Evolutionary conservation across 2,888 invertebrate species (phyloP).

Genomic region (Pristionchus mayeri): DNA sequence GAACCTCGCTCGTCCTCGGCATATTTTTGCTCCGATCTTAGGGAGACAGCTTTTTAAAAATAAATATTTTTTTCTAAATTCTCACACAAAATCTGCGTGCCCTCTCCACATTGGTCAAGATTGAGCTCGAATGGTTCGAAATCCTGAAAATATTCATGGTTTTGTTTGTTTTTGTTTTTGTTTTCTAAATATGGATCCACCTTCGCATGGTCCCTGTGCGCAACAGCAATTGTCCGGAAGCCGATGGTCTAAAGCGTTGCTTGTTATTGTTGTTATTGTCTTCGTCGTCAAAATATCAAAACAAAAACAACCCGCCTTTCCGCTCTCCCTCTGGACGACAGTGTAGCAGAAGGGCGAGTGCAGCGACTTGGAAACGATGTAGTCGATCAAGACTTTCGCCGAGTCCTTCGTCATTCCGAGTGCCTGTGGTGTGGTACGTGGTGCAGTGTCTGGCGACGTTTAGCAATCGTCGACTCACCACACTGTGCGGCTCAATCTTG

Average conservation of each 20-base stretch:
- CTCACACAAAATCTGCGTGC: slow-evolving; percentile 14
- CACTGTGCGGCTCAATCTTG: background rate
- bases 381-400: background rate
- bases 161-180: no score
- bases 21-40: no score
- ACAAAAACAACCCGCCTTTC: background rate
- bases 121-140: slow-evolving; percentile 25
- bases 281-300: no score
- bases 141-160: background rate
- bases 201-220: background rate
- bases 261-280: background rate
- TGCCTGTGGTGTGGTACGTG: background rate
- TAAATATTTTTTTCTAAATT: no score
- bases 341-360: slow-evolving; percentile 7
- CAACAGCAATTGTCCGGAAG: background rate
- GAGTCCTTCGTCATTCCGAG: background rate
- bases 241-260: slow-evolving; percentile 18
- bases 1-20: no score
- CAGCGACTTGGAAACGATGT: slow-evolving; percentile 40
- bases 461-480: background rate
- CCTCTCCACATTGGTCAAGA: background rate
- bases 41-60: no score
- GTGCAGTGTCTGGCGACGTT: no score
- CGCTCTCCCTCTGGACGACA: background rate
- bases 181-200: no score